These are phyloP conservation scores for Laticauda laticaudata DNA, from an alignment of 2,113 vertebrate species.

Conservation along the genomic window DNA sequence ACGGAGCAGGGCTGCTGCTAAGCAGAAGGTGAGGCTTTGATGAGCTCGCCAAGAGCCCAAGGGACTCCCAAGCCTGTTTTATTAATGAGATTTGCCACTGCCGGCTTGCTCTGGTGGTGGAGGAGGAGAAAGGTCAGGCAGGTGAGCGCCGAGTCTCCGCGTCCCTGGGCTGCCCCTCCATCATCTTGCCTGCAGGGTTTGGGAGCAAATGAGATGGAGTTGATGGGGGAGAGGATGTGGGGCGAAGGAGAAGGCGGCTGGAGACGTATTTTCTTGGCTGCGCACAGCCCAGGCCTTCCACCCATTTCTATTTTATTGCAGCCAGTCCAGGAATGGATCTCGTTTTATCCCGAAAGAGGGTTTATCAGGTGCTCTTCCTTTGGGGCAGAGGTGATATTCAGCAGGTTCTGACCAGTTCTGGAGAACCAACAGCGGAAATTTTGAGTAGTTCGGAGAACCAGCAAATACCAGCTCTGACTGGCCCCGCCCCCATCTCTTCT, in stretches of 20 bases:
- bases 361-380: neutral
- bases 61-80: slow-evolving; percentile 2
- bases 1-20: neutral
- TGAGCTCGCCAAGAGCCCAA: neutral
- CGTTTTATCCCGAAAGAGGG: neutral
- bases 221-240: neutral
- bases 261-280: neutral
- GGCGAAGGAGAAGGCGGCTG: neutral
- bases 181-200: neutral
- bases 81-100: slow-evolving; percentile 23
- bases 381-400: too few species aligned
- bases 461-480: too few species aligned
- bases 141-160: neutral
- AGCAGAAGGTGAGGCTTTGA: slow-evolving; percentile 9
- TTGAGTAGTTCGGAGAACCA: too few species aligned
- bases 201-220: neutral
- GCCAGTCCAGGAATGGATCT: neutral
- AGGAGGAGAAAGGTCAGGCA: slow-evolving; percentile 14
- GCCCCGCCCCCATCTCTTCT: too few species aligned
- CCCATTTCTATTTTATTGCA: too few species aligned
- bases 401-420: too few species aligned
- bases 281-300: neutral
- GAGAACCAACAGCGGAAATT: too few species aligned
- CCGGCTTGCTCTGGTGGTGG: neutral
- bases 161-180: neutral